Base-by-base conservation (phyloP, 2,888 invertebrate genomes). In the Brachyopa scutellaris region DNA sequence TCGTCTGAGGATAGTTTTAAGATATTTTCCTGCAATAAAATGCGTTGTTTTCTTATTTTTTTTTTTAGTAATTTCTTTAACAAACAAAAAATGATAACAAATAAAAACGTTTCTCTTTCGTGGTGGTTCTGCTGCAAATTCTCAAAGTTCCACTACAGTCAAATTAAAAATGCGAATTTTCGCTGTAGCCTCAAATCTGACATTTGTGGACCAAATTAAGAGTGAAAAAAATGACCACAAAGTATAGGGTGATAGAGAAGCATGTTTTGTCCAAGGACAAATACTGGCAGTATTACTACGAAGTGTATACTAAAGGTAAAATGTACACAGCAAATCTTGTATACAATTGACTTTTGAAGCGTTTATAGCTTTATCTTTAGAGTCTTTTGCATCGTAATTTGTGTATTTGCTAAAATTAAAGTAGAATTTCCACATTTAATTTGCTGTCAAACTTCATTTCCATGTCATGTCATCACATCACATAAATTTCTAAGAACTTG, bases 31-130 rank as follows among this genome's bases (percentile, higher is more conserved):
- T 17, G 38, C 19, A 53, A 31, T 61, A 5, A 38, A 64, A 23
- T 74, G 49, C 74, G 45, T 45, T 47, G 45, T 51, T 67, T 19
- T 61, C 8, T 31, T 26, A 15, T 36, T 31, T 45, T 55, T 62
- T 29, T 11, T 26, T 67, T 42, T 70, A 38, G 33, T 38, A 42
- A 42, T 62, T 49, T 42, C 69, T 80, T 74, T 69, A n/a, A 69
- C 80, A 74, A 80, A 80, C 80, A 80, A 74, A 80, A 80, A 80
- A 74, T 74, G 80, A 80, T 80, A 80, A 80, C 80, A 80, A 80
- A 80, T 74, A 74, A 74, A 62, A 79, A 76, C 2, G 59, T 67
- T 79, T 55, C 59, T 7, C 29, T 69, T 15, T 49, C 45, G 55
- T 53, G 67, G 15, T 79, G 73, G 61, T 79, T 69, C 79, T 23